Evolutionary conservation across 2,113 vertebrate species (phyloP), one percentile per base, ranked within the genome.

Genomic region (Lycaon pictus): DNA sequence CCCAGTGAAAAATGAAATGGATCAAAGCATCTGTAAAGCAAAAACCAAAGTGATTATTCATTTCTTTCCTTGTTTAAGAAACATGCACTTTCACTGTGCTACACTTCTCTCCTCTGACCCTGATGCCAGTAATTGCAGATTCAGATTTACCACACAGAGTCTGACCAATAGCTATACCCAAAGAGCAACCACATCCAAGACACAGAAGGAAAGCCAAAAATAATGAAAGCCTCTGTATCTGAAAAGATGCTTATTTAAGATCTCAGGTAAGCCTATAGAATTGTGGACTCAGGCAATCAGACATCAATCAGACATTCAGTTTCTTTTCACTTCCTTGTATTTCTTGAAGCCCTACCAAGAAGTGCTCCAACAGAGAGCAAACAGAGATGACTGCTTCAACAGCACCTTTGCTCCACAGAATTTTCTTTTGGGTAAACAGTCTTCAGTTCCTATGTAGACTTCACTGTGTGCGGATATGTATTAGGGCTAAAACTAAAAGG

Each of bases 201-300:
- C 51, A 11, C 37, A 81, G 63, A 94, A 86, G 55, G 43, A 51
- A 86, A 90, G 92, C 93, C 91, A 94, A 94, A 95, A 96, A 92
- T 94, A 94, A 95, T 62, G 85, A 93, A 90, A 93, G n/a, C 5
- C n/a, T 80, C 74, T 80, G 19, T 87, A 74, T 95, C 89, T 95
- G 69, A 84, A 94, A 92, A 90, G 62, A 95, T 95, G 90, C 95
- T 90, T 83, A 90, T n/a, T 95, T 96, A 96, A 80, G 76, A 85
- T 88, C 95, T 95, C 94, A 97, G 94, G 92, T 96, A 82, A 96
- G 71, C 63, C 85, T 96, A 76, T 96, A 90, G 94, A 95, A 96
- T 96, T 88, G 81, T 97, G 48, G 79, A 65, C 81, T 63, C 48
- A 29, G 37, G 88, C 76, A 88, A 72, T 97, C 60, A 79, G 65